Conservation (phyloP, 1,140 invertebrate genomes). For the Drosophila simulans region DNA sequence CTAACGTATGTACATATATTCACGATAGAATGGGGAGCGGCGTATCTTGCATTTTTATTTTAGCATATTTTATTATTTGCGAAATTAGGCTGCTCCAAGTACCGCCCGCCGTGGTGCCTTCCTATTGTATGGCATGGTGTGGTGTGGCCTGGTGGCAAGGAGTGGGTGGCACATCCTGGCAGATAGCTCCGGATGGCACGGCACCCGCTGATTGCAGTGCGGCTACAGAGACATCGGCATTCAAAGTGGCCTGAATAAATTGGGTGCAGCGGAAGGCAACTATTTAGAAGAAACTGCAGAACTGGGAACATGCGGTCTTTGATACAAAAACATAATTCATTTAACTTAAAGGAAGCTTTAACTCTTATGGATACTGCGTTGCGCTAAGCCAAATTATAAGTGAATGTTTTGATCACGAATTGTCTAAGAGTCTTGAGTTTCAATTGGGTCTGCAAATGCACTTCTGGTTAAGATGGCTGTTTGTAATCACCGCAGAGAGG, state of each 20-base stretch:
- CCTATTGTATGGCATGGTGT: not conserved
- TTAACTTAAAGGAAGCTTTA: not conserved
- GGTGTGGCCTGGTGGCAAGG: not conserved
- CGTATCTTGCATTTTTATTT: constrained; percentile 56
- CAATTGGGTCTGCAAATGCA: not conserved
- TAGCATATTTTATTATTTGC: constrained; percentile 77
- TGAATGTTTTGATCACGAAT: too few relatives aligned
- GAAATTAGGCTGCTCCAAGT: constrained; percentile 70
- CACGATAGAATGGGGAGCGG: constrained; percentile 6
- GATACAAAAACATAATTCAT: not conserved
- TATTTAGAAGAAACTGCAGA: constrained; percentile 5
- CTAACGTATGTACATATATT: not conserved
- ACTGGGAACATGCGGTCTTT: not conserved
- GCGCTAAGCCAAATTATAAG: too few relatives aligned
- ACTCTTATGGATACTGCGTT: not conserved
- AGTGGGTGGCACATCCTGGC: constrained; percentile 33
- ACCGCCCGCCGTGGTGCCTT: constrained; percentile 41
- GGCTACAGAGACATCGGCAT: constrained; percentile 28
- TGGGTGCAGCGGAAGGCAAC: constrained; percentile 32
- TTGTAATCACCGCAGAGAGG: constrained; percentile 20
- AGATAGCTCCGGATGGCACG: constrained; percentile 41
- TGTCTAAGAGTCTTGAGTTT: not conserved
- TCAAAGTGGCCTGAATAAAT: constrained; percentile 49
- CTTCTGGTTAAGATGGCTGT: not conserved
- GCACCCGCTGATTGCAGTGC: constrained; percentile 42